These are phyloP conservation scores for Onychomys leucogaster DNA, from an alignment of 2,797 vertebrate genomes.

Conservation along the genomic window DNA sequence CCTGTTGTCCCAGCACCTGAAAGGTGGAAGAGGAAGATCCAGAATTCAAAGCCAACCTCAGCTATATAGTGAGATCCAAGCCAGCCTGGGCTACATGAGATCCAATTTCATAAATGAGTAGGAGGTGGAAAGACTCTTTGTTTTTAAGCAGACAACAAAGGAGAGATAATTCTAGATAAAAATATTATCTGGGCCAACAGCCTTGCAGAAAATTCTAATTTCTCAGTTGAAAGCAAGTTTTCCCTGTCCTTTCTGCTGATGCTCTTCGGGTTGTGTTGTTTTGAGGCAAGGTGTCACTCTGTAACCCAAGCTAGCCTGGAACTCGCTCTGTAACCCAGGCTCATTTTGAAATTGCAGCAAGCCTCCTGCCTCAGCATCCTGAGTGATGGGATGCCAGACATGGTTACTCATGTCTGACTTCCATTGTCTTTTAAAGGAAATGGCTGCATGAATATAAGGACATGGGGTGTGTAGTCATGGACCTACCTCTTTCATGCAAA, in stretches of 20 bases:
- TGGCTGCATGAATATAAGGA: not conserved
- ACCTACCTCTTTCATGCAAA: constrained; percentile 95
- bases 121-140: not conserved
- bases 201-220: not conserved
- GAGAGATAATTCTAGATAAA: constrained; percentile 24
- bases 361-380: not conserved
- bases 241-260: not conserved
- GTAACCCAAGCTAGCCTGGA: not conserved
- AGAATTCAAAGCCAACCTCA: not conserved
- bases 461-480: not conserved
- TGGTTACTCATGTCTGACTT: not conserved
- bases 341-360: not conserved
- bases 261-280: not conserved
- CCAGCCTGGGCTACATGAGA: not conserved
- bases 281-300: not conserved
- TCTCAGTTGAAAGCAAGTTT: not conserved
- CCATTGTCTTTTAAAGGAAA: not conserved
- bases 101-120: not conserved
- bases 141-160: not conserved
- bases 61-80: not conserved
- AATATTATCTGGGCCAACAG: not conserved
- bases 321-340: not conserved
- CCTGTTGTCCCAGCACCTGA: not conserved
- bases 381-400: not conserved
- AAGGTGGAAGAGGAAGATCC: not conserved